A percentile compares a stretch with the other conserved stretches of the same genome.
phyloP scores from a whole-genome alignment of 1,140 invertebrate species.

The Lordiphosa mommai region DNA sequence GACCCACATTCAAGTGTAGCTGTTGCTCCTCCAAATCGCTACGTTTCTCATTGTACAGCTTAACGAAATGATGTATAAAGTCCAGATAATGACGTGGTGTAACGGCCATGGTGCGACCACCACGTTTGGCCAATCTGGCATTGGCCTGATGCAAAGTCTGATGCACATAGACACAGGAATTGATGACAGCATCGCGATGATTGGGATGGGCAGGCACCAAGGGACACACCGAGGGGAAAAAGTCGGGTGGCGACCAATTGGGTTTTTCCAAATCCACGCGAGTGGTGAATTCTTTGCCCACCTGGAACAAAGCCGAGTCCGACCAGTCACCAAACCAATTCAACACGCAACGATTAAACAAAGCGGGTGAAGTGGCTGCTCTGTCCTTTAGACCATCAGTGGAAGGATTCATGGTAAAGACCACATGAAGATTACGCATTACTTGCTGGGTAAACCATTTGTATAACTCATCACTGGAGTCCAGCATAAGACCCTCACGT shows the following conservation, averaged over 20 bases:
- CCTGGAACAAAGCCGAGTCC: constrained; percentile 95
- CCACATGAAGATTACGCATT: constrained; percentile 99
- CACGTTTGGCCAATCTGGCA: constrained; percentile 91
- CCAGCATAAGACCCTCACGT: constrained; percentile 98
- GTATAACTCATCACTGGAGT: constrained; percentile 98
- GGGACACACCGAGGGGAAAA: constrained; percentile 92
- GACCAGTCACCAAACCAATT: constrained; percentile 99
- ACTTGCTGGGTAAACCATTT: constrained; percentile 98
- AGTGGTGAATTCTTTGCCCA: constrained; percentile 92
- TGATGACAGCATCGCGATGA: constrained; percentile 97
- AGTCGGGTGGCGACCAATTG: constrained; percentile 91
- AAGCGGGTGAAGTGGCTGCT: constrained; percentile 98
- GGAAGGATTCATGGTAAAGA: constrained; percentile 99
- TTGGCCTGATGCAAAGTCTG: constrained; percentile 98
- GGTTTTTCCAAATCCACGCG: constrained; percentile 91
- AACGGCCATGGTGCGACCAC: constrained; percentile 97
- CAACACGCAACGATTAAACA: constrained; percentile 99
- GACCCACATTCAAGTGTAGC: constrained; percentile 98
- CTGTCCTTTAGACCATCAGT: constrained; percentile 98
- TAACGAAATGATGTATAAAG: constrained; percentile 99
- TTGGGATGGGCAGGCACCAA: constrained; percentile 87
- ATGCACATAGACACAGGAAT: constrained; percentile 99
- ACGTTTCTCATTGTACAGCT: constrained; percentile 98
- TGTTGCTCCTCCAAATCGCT: constrained; percentile 99
- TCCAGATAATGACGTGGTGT: constrained; percentile 99